Conservation (phyloP, 1,140 invertebrate genomes). For the Littorina saxatilis region DNA sequence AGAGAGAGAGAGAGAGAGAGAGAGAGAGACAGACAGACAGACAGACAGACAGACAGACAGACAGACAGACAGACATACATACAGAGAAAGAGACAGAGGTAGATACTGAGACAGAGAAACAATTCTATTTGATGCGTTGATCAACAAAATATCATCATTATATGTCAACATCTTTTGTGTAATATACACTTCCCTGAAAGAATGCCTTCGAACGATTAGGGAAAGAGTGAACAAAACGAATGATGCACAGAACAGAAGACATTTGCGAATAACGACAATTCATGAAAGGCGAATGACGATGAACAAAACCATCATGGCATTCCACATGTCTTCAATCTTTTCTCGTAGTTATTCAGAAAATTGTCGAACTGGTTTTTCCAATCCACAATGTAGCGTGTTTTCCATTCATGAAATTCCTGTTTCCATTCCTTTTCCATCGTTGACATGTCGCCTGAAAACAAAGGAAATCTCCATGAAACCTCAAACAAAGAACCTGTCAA, state of each 20-base stretch:
- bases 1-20: not conserved
- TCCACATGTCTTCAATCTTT: slow-evolving; percentile 53
- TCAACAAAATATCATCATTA: too few species aligned
- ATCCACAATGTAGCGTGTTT: slow-evolving; percentile 76
- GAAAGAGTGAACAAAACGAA: not conserved
- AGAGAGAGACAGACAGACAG: not conserved
- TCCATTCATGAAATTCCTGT: slow-evolving; percentile 76
- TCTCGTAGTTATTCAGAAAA: slow-evolving; percentile 61
- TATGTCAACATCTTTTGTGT: too few species aligned
- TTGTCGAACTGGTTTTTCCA: slow-evolving; percentile 77
- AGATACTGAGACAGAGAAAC: too few species aligned
- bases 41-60: not conserved
- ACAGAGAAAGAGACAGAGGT: too few species aligned
- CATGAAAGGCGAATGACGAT: not conserved
- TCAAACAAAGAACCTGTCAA: not conserved
- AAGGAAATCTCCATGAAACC: not conserved
- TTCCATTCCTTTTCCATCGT: slow-evolving; percentile 77
- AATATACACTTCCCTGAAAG: too few species aligned
- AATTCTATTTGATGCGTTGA: too few species aligned
- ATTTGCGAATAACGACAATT: not conserved
- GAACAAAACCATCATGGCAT: slow-evolving; percentile 13
- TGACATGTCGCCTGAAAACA: slow-evolving; percentile 72
- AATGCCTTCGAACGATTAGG: too few species aligned
- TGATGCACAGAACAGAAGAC: too few species aligned
- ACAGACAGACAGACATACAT: not conserved